Evolutionary conservation across 2,113 vertebrate species (phyloP).

Genomic region (Dunckerocampus dactyliophorus): DNA sequence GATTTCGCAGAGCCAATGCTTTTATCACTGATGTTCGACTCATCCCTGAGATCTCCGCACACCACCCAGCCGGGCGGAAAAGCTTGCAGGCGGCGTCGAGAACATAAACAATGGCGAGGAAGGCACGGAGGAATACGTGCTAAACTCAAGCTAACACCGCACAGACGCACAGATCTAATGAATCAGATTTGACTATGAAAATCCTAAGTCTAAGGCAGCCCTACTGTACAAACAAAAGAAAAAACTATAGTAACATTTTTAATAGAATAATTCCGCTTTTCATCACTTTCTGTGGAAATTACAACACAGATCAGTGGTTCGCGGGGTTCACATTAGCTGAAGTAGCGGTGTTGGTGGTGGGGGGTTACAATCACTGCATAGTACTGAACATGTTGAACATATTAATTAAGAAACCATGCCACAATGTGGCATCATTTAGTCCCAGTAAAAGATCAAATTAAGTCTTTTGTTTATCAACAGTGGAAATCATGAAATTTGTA

Average conservation of each 20-base stretch:
- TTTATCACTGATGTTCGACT: no score
- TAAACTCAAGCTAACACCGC: no score
- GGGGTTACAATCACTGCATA: constrained; percentile 10
- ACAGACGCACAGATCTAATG: no score
- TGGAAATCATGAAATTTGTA: background rate
- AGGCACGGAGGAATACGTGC: no score
- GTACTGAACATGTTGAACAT: constrained; percentile 40
- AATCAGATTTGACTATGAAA: no score
- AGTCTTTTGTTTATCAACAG: background rate
- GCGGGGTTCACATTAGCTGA: constrained; percentile 11
- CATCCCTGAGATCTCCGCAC: no score
- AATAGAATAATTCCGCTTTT: constrained; percentile 24
- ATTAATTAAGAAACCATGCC: constrained; percentile 68
- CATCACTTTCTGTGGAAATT: constrained; percentile 16
- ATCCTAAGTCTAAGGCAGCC: no score
- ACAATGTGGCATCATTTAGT: background rate
- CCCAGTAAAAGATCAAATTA: constrained; percentile 7
- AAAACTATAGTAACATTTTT: constrained; percentile 13
- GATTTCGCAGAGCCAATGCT: no score
- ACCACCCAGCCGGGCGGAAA: no score
- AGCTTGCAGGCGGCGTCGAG: no score
- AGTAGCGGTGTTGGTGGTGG: constrained; percentile 12
- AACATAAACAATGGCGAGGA: no score
- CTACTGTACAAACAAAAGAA: background rate
- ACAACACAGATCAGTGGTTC: constrained; percentile 3